A percentile compares a stretch with the other conserved stretches of the same genome.
These are phyloP conservation scores for Spodoptera frugiperda DNA, from an alignment of 1,140 invertebrate species.

Conservation along the genomic window DNA sequence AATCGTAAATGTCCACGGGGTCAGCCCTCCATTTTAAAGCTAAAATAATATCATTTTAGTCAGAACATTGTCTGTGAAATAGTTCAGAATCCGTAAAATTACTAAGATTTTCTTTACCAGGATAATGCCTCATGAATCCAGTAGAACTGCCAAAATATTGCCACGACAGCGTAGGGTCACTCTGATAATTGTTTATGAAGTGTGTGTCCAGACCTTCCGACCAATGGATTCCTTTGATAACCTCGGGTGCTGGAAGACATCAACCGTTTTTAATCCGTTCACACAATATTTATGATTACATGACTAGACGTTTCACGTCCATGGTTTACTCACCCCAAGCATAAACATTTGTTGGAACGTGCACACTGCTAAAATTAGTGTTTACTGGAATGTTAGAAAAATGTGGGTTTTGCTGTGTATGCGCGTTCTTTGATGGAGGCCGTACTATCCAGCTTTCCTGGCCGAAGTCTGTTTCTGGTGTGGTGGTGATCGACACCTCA, in stretches of 20 bases:
- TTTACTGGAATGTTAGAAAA: conserved; percentile 95
- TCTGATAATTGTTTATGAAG: conserved; percentile 95
- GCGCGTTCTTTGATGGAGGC: conserved; percentile 84
- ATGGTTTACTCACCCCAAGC: conserved; percentile 90
- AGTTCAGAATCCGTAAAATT: too few relatives aligned
- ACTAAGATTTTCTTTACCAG: conserved; percentile 86
- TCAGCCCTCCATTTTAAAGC: conserved; percentile 90
- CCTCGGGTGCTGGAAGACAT: conserved; percentile 87
- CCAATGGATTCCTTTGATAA: conserved; percentile 91
- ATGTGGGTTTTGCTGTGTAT: conserved; percentile 89
- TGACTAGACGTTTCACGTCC: conserved; percentile 9
- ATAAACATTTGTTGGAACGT: conserved; percentile 98
- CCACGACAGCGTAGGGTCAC: conserved; percentile 96
- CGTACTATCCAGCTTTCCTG: conserved; percentile 85
- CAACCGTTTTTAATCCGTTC: conserved; percentile 23
- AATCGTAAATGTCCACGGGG: conserved; percentile 95
- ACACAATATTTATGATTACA: conserved; percentile 33
- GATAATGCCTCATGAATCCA: conserved; percentile 98
- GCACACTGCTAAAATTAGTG: conserved; percentile 94
- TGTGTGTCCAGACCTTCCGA: conserved; percentile 95
- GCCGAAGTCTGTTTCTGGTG: conserved; percentile 83
- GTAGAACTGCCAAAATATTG: conserved; percentile 98
- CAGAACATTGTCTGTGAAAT: not conserved
- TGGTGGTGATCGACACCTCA: conserved; percentile 74
- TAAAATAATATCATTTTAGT: conserved; percentile 51